Evolutionary conservation across 2,113 vertebrate species (phyloP).

Genomic region (Circaetus cinerascens): DNA sequence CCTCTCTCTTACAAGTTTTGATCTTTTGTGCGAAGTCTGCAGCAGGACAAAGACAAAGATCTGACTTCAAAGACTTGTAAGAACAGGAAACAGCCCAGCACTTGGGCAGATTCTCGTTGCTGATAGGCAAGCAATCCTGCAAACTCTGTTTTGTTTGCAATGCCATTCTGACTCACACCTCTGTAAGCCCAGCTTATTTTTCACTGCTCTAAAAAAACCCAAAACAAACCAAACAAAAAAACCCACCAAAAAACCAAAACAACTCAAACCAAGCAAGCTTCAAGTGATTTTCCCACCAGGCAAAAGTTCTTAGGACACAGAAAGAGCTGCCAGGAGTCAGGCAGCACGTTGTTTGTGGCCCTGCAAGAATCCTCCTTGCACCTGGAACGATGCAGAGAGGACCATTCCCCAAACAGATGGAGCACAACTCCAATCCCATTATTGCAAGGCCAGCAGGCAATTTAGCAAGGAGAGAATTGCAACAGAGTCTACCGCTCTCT

Average conservation of each 20-base stretch:
- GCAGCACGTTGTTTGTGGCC: not conserved
- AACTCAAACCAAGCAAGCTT: not conserved
- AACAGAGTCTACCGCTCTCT: not conserved
- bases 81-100: not conserved
- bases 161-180: not conserved
- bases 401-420: not conserved
- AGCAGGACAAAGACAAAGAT: not conserved
- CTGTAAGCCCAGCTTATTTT: not conserved
- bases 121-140: not conserved
- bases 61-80: not conserved
- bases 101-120: not conserved
- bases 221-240: not conserved
- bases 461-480: not conserved
- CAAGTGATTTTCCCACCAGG: not conserved
- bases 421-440: not conserved
- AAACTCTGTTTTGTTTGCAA: not conserved
- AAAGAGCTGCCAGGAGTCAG: not conserved
- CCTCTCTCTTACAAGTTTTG: not conserved
- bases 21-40: not conserved
- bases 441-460: not conserved
- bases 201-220: not conserved
- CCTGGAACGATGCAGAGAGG: not conserved
- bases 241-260: not conserved
- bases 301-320: not conserved
- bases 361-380: not conserved